phyloP scores from a whole-genome alignment of 2,888 invertebrate species.

The Orchesellides sinensis region DNA sequence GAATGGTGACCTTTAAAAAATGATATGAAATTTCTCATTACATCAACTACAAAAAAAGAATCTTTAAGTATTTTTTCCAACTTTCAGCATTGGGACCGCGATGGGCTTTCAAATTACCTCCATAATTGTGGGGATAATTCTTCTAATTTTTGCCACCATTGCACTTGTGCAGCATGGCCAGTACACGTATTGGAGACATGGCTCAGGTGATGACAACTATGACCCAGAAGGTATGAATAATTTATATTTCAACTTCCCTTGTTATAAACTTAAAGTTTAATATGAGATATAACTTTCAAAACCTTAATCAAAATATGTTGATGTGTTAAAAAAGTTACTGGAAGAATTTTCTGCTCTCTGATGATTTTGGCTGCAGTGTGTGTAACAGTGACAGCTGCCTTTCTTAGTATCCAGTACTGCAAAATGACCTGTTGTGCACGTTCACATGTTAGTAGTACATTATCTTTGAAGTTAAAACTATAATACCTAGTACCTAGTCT shows the following conservation, averaged over 20 bases:
- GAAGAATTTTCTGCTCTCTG: constrained; percentile 33
- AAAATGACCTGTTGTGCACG: constrained; percentile 51
- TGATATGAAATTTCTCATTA: neutral
- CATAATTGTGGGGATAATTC: constrained; percentile 10
- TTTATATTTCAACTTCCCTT: neutral
- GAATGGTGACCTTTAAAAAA: neutral
- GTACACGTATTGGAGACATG: constrained; percentile 22
- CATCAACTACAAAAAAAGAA: neutral
- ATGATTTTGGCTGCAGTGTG: constrained; percentile 25
- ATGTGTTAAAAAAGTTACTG: constrained; percentile 11
- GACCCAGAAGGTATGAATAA: constrained; percentile 26
- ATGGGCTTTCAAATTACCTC: constrained; percentile 63
- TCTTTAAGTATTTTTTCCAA: no score
- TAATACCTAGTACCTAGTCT: neutral
- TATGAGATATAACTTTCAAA: neutral
- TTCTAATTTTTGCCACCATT: constrained; percentile 31
- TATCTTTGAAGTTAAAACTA: neutral
- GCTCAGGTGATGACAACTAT: constrained; percentile 1
- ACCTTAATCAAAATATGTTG: neutral
- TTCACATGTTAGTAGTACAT: constrained; percentile 23
- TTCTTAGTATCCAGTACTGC: constrained; percentile 50
- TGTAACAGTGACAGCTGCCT: constrained; percentile 12
- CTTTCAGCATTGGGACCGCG: constrained; percentile 50
- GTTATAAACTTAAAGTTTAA: no score
- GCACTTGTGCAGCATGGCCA: constrained; percentile 37